Evolutionary conservation across 2,113 vertebrate species (phyloP).

Genomic region (Cinclus mexicanus): DNA sequence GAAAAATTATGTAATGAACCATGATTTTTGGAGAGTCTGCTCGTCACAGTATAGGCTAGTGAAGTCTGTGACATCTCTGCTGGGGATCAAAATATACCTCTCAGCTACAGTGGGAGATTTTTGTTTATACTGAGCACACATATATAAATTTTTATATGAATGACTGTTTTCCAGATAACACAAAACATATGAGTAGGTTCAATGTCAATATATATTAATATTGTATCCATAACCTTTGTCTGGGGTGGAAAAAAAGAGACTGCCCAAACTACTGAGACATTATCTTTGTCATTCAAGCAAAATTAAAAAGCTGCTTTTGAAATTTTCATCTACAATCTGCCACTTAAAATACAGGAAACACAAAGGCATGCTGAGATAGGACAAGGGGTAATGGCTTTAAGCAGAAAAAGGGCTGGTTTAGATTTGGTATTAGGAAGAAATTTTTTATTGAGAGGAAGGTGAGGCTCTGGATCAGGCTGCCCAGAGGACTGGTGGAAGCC

Average conservation of each 20-base stretch:
- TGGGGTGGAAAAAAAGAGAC: neutral
- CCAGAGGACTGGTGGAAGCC: neutral
- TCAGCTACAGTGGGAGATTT: neutral
- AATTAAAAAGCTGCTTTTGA: neutral
- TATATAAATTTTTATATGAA: neutral
- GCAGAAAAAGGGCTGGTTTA: neutral
- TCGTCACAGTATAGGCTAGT: neutral
- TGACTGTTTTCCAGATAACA: neutral
- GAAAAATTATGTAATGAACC: neutral
- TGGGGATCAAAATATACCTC: neutral
- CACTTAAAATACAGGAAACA: neutral
- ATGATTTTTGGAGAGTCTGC: neutral
- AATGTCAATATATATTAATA: neutral
- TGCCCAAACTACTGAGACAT: neutral
- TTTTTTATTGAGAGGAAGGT: neutral
- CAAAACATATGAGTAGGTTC: neutral
- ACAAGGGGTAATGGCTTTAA: neutral
- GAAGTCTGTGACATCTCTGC: neutral
- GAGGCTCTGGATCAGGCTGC: neutral
- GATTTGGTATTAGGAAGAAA: neutral
- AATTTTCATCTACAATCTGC: neutral
- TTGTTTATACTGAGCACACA: neutral
- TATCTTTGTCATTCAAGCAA: neutral
- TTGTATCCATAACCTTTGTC: neutral
- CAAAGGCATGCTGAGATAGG: neutral